Evolutionary conservation across 2,888 invertebrate species (phyloP).

Genomic region (Clistopyga incitator): DNA sequence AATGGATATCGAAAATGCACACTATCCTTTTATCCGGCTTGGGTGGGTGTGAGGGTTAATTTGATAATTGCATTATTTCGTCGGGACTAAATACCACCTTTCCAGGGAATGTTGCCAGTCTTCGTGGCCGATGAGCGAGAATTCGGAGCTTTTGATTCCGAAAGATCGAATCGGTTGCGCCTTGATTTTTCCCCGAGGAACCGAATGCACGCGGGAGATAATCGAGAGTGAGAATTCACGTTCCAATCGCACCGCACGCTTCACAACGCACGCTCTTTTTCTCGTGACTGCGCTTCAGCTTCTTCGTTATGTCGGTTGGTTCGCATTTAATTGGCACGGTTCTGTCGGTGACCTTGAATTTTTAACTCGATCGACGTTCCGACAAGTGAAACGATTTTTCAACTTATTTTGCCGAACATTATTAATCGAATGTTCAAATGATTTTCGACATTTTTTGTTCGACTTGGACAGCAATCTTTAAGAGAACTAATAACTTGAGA

Average conservation of each 20-base stretch:
- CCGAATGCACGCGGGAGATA: neutral
- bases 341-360: neutral
- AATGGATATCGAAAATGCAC: neutral
- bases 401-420: neutral
- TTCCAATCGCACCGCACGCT: neutral
- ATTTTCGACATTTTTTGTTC: too few relatives aligned
- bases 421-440: neutral
- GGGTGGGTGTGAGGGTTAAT: constrained; percentile 79
- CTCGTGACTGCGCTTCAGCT: constrained; percentile 39
- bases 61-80: constrained; percentile 82
- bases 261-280: constrained; percentile 54
- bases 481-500: too few relatives aligned
- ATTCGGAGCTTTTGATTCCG: constrained; percentile 25
- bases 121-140: constrained; percentile 20
- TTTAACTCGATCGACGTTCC: neutral
- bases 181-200: constrained; percentile 24
- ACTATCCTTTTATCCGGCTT: constrained; percentile 60
- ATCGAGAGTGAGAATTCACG: constrained; percentile 30
- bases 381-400: neutral
- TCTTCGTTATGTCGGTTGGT: constrained; percentile 30
- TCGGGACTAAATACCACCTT: constrained; percentile 80
- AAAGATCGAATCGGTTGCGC: constrained; percentile 11
- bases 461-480: too few relatives aligned
- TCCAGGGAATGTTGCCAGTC: constrained; percentile 76
- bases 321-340: constrained; percentile 9